Base-by-base conservation (phyloP, 2,888 invertebrate species). In the Lycaena phlaeas region DNA sequence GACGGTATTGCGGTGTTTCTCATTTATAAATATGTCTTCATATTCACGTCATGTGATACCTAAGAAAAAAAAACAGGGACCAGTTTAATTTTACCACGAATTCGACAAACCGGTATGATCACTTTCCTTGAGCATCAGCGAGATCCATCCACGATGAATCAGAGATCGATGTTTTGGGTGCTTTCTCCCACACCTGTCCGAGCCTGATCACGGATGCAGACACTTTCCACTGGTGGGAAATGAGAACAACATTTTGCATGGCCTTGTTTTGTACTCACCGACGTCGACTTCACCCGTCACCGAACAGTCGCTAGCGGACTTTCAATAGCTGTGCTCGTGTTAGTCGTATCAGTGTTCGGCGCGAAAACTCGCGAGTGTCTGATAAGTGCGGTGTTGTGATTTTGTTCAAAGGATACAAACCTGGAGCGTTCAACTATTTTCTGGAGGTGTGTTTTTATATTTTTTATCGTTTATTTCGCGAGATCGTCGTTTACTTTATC, bases 151-250 rank as follows among this genome's bases (percentile, higher is more conserved):
- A 56, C 62, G 68, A 67, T 81, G 79, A 79, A 62, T 79, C 79
- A 76, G 61, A 60, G 59, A 64, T 71, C 60, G 62, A 61, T 71
- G 75, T 72, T 77, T 79, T 72, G 60, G 74, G 71, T 81, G 79
- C 81, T 81, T 81, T 81, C 81, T 77, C 79, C 74, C 75, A 74
- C 78, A 77, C 79, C 77, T 81, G 79, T 63, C 69, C 68, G 68
- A 71, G 76, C 75, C 69, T 68, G 69, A 71, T 76, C 75, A 70
- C 81, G 81, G 81, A 81, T 81, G 61, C 69, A 67, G 69, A 68
- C 72, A 79, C 81, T 81, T 81, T 81, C 81, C 77, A 81, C 73
- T 66, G 63, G 62, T 57, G 68, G 74, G 69, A 75, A 79, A 76
- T 76, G 79, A 73, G 79, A 75, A 70, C 78, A 71, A 57, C 55